Percentiles rank a stretch among this genome's conserved stretches.
These are phyloP conservation scores for Drosophila pseudoananassae DNA, from an alignment of 1,140 invertebrate species.

Conservation along the genomic window DNA sequence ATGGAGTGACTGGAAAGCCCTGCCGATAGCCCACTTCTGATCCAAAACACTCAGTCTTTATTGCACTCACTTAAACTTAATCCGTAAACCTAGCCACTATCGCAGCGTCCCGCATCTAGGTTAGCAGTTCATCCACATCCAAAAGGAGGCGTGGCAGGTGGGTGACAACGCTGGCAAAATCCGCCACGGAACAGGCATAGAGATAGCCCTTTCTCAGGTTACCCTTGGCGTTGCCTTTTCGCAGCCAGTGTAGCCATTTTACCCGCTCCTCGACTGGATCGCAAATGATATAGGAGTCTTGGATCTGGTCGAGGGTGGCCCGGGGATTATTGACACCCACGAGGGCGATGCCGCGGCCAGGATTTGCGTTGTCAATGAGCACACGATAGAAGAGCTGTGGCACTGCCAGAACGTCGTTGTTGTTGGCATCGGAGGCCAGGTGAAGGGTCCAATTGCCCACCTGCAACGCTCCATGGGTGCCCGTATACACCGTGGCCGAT, in stretches of 20 bases:
- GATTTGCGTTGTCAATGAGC: slow-evolving; percentile 77
- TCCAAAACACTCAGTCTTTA: slow-evolving; percentile 29
- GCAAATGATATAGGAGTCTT: slow-evolving; percentile 85
- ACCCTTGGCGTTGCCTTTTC: slow-evolving; percentile 76
- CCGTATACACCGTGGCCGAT: slow-evolving; percentile 86
- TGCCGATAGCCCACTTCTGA: background rate
- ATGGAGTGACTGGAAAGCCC: background rate
- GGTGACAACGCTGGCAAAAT: slow-evolving; percentile 85
- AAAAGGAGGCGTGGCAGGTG: slow-evolving; percentile 62
- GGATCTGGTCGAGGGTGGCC: slow-evolving; percentile 61
- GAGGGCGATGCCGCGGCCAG: slow-evolving; percentile 84
- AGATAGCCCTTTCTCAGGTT: slow-evolving; percentile 76
- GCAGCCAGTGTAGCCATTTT: slow-evolving; percentile 85
- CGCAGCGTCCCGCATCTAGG: slow-evolving; percentile 18
- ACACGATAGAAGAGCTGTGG: slow-evolving; percentile 87
- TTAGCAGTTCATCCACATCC: slow-evolving; percentile 52
- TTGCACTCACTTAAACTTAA: slow-evolving; percentile 17
- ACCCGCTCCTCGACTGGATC: slow-evolving; percentile 84
- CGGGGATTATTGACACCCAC: slow-evolving; percentile 87
- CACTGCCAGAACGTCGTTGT: slow-evolving; percentile 83
- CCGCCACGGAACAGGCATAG: slow-evolving; percentile 88
- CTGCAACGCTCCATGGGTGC: slow-evolving; percentile 85
- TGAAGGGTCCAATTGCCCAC: slow-evolving; percentile 83
- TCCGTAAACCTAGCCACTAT: background rate
- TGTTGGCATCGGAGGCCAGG: slow-evolving; percentile 82